These are phyloP conservation scores for Hypselothyrea guttata DNA, from an alignment of 2,888 invertebrate species.

Conservation along the genomic window DNA sequence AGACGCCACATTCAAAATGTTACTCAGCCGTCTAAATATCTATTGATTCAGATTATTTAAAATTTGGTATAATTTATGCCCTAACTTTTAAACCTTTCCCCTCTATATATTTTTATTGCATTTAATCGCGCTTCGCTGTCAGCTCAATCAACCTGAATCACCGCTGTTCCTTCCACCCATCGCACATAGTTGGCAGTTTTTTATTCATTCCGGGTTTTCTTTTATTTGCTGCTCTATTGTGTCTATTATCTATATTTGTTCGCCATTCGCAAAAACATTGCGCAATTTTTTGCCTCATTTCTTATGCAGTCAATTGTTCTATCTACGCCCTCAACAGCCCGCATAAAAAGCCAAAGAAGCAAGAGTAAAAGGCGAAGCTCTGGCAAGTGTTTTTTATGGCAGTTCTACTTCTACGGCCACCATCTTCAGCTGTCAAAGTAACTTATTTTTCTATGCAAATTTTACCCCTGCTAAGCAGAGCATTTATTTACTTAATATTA, in stretches of 20 bases:
- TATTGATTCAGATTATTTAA: too few relatives aligned
- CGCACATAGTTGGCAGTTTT: neutral
- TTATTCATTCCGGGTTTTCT: constrained; percentile 7
- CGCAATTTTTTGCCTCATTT: constrained; percentile 36
- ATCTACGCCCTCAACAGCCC: constrained; percentile 6
- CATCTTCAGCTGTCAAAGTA: constrained; percentile 49
- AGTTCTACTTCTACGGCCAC: constrained; percentile 19
- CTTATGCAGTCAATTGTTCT: constrained; percentile 54
- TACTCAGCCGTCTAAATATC: too few relatives aligned
- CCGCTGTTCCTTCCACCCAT: neutral
- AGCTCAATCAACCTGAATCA: neutral
- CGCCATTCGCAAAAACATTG: constrained; percentile 10
- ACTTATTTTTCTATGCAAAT: constrained; percentile 56
- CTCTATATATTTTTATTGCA: too few relatives aligned
- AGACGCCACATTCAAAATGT: too few relatives aligned
- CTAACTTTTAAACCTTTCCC: too few relatives aligned
- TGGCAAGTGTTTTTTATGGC: constrained; percentile 5
- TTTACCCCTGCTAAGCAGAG: constrained; percentile 14
- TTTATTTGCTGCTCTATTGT: constrained; percentile 17
- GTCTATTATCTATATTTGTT: constrained; percentile 32
- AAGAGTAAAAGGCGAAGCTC: constrained; percentile 6
- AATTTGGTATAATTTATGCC: too few relatives aligned
- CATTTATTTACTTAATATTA: constrained; percentile 69
- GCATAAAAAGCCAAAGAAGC: neutral
- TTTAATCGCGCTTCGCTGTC: neutral